Percentiles rank a stretch among this genome's conserved stretches.
Evolutionary conservation across 1,140 invertebrate genomes (phyloP).

Genomic region (Drosophila ananassae): DNA sequence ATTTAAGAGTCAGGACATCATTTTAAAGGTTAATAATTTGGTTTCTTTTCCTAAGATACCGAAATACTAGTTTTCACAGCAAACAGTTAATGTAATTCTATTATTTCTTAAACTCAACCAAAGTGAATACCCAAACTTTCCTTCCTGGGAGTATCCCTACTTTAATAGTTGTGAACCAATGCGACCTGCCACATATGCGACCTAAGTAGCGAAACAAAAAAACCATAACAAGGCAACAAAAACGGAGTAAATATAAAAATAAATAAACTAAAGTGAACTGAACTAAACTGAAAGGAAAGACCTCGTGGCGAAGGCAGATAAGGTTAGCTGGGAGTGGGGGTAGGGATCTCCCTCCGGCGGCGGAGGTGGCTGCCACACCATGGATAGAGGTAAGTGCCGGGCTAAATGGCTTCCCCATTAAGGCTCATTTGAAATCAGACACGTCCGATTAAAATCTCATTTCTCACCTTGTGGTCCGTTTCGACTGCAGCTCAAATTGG

Average conservation of each 20-base stretch:
- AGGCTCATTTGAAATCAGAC: constrained; percentile 84
- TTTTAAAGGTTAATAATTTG: background rate
- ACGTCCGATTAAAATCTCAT: constrained; percentile 84
- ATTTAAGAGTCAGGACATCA: background rate
- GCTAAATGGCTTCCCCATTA: constrained; percentile 83
- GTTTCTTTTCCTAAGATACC: no score
- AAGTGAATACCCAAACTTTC: background rate
- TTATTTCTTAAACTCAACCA: background rate
- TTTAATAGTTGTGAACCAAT: background rate
- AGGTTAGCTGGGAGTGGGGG: background rate
- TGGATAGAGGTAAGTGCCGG: constrained; percentile 62
- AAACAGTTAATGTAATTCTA: no score
- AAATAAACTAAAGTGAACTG: constrained; percentile 56
- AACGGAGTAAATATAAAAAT: constrained; percentile 49
- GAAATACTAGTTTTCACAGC: no score
- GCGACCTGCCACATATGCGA: constrained; percentile 14
- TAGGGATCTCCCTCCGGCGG: constrained; percentile 15
- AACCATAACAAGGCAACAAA: constrained; percentile 46
- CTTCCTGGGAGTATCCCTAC: background rate
- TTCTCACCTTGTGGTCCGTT: constrained; percentile 82
- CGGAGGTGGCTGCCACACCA: constrained; percentile 29
- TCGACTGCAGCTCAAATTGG: constrained; percentile 71
- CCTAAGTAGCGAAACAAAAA: constrained; percentile 13
- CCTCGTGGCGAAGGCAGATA: constrained; percentile 1
- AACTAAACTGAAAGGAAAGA: constrained; percentile 28